Evolutionary conservation across 2,113 vertebrate genomes (phyloP), one percentile per base, ranked within the genome.

Genomic region (Octodon degus): DNA sequence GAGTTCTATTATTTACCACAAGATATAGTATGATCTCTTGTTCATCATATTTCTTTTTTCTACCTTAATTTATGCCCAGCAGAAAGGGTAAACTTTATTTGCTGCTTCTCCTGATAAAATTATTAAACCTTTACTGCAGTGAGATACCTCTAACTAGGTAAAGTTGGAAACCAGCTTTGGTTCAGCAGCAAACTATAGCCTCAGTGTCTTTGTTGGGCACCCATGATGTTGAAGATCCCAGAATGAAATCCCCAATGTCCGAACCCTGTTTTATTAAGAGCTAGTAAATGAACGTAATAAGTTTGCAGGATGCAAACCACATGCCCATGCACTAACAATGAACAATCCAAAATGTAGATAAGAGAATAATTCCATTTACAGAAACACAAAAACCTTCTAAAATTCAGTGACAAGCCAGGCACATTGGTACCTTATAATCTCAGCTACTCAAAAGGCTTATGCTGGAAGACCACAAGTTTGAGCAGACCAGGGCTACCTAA

Each of bases 1-100:
- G 55, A 90, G 90, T 81, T 65, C 84, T 88, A 63, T 93, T 89
- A 58, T 96, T 94, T 95, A 62, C 43, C 70, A 92, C 90, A 70
- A 62, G 65, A 79, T 82, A 85, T 92, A 76, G 63, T 90, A 20
- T 79, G 47, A 70, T 81, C 0, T 27, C 70, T 74, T 90, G 68
- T 85, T 65, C 62, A 53, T 82, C 4, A 5, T 58, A 58, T 63
- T 85, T 8, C 5, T 79, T 13, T 94, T 96, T 95, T 89, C 22
- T 90, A 47, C 50, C 72, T 53, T 90, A n/a, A 17, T 47, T 81
- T 95, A 65, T 70, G 4, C 5, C 22, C 10, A 53, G 60, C 17
- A n/a, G 50, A 22, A 90, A 30, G 10, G 12, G 2, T 7, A 25
- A 17, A 13, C 17, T 5, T 10, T 16, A 32, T 27, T 65, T 40